These are phyloP conservation scores for Montipora capricornis DNA, from an alignment of 64 coral and sea anemone species.

Conservation along the genomic window DNA sequence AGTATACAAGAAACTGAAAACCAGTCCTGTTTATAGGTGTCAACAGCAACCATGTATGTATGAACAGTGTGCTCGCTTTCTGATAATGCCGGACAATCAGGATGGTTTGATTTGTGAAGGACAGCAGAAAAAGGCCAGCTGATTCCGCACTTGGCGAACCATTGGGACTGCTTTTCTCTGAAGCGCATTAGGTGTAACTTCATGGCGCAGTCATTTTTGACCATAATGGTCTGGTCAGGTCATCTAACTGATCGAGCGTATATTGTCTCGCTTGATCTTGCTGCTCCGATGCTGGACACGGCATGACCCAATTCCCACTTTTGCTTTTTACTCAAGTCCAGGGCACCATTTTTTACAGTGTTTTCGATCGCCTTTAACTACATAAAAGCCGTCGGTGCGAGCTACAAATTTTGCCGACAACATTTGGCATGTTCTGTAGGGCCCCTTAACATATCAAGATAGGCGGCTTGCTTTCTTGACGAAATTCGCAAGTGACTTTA, in stretches of 20 bases:
- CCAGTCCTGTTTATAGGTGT: too few relatives aligned
- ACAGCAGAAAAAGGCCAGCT: conserved; percentile 36
- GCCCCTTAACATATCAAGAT: too few relatives aligned
- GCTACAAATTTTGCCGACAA: too few relatives aligned
- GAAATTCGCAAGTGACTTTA: too few relatives aligned
- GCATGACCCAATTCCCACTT: conserved; percentile 48
- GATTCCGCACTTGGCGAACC: conserved; percentile 52
- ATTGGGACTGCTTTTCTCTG: not conserved
- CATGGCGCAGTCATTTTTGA: not conserved
- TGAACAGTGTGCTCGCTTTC: not conserved
- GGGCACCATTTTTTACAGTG: conserved; percentile 16
- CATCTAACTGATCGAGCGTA: not conserved
- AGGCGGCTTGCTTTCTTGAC: too few relatives aligned
- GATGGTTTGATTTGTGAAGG: not conserved
- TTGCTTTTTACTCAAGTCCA: conserved; percentile 44
- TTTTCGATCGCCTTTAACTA: conserved; percentile 23
- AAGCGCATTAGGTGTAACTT: not conserved
- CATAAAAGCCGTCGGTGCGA: too few relatives aligned
- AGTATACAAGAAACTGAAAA: too few relatives aligned
- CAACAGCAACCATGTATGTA: not conserved
- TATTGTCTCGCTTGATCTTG: conserved; percentile 44
- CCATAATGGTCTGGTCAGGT: not conserved
- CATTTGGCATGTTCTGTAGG: too few relatives aligned
- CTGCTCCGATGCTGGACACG: conserved; percentile 36
- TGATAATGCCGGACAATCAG: not conserved